Evolutionary conservation across 2,888 invertebrate genomes (phyloP), one percentile per base, ranked within the genome.

Genomic region (Hedya salicella): DNA sequence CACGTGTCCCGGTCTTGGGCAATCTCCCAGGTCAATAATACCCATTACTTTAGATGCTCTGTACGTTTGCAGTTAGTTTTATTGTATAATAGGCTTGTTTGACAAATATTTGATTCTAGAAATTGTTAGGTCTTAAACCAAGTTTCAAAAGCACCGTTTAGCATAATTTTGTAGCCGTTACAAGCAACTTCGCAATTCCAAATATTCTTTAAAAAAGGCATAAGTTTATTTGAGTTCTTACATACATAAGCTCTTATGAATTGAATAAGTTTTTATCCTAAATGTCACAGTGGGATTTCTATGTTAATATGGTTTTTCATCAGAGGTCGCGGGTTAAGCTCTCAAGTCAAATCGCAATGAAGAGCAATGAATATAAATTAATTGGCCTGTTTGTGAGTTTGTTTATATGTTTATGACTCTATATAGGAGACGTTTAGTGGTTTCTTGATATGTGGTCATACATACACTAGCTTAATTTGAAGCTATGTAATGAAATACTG

Each of bases 231-330:
- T 44, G 4, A 3, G 13, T 44, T 13, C 13, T 9, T 3, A 9
- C 4, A n/a, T 9, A 19, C 32, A 46, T 32, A 32, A 1, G 42
- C 8, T 16, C 1, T 30, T 56, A 9, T 54, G 16, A 14, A 13
- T 4, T 50, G 17, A 21, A 1, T n/a, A 21, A 39, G 21, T 40
- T 63, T 63, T 19, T 14, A 50, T 42, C 32, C 42, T 48, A 64
- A 64, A 64, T 64, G 64, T 57, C 64, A 57, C 3, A 42, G 30
- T 40, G n/a, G 42, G 52, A 49, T 57, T 44, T 57, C 64, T 64
- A 64, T 64, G 64, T 56, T 50, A 64, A 64, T 64, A 32, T 39
- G 50, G 13, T 17, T 64, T 64, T 64, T 50, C 64, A 56, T 36
- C 42, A 62, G 62, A 64, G 64, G 49, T 64, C 57, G 49, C 1